Evolutionary conservation across 2,888 invertebrate genomes (phyloP).

Genomic region (Noctua comes): DNA sequence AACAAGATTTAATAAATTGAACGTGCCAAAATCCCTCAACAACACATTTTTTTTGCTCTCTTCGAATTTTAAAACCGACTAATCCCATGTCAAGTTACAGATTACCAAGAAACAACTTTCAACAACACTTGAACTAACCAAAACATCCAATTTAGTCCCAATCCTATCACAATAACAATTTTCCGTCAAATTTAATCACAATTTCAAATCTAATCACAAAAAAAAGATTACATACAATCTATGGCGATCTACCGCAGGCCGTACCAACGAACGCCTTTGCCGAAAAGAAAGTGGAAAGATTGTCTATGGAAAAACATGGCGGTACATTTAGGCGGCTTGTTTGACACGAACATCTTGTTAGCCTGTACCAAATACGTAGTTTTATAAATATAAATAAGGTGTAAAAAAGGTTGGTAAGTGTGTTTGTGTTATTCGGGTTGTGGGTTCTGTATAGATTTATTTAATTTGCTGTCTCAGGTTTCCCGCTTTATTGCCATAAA

Average conservation of each 20-base stretch:
- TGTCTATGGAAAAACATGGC: conserved; percentile 75
- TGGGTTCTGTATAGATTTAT: conserved; percentile 56
- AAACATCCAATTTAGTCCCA: conserved; percentile 57
- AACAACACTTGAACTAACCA: conserved; percentile 48
- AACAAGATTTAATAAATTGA: conserved; percentile 37
- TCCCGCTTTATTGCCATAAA: no score
- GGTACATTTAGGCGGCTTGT: conserved; percentile 79
- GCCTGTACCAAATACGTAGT: conserved; percentile 85
- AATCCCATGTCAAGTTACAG: conserved; percentile 50
- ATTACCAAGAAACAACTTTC: conserved; percentile 49
- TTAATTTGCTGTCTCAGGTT: not conserved
- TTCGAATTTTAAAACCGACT: conserved; percentile 35
- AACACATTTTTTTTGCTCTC: conserved; percentile 29
- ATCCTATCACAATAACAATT: conserved; percentile 61
- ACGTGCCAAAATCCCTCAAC: conserved; percentile 10
- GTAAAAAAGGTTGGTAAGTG: conserved; percentile 66
- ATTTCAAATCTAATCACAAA: conserved; percentile 63
- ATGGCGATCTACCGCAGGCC: conserved; percentile 71
- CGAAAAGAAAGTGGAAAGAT: conserved; percentile 76
- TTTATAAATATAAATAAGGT: conserved; percentile 88
- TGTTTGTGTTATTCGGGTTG: not conserved
- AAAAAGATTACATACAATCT: conserved; percentile 66
- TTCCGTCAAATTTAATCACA: conserved; percentile 68
- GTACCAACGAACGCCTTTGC: conserved; percentile 65
- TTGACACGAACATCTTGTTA: conserved; percentile 88